These are phyloP conservation scores for Pandion haliaetus DNA, from an alignment of 2,113 vertebrate species.

Conservation along the genomic window DNA sequence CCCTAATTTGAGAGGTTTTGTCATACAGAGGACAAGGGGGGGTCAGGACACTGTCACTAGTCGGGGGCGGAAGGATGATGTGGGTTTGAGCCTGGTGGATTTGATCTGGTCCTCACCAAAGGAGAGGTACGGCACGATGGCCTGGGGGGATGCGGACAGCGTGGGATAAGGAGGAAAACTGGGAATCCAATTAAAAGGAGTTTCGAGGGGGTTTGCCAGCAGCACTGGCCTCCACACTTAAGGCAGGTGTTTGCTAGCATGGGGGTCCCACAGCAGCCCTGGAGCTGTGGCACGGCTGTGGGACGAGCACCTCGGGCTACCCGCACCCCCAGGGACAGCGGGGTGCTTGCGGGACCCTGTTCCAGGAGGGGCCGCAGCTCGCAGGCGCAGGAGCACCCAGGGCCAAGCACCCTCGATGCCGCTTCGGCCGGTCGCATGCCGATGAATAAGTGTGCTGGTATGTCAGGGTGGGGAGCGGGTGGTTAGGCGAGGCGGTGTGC, in stretches of 20 bases:
- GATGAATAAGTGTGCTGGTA: neutral
- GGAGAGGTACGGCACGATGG: fast-evolving
- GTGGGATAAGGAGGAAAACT: neutral
- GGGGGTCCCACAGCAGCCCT: neutral
- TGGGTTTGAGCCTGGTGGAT: neutral
- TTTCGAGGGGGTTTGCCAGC: neutral
- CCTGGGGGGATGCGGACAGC: neutral
- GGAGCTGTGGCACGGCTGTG: neutral
- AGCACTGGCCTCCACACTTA: fast-evolving
- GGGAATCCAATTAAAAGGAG: neutral
- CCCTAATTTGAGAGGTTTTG: neutral
- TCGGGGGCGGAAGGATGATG: neutral
- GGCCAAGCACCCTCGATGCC: fast-evolving
- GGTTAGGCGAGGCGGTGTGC: neutral
- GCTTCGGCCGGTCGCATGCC: fast-evolving
- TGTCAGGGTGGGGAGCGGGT: neutral
- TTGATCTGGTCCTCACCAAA: neutral
- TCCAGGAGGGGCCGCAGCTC: neutral
- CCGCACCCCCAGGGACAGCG: fast-evolving
- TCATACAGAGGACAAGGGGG: neutral
- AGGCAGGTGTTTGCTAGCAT: neutral
- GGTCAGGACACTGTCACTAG: neutral
- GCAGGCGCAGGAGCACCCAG: fast-evolving
- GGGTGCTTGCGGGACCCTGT: fast-evolving
- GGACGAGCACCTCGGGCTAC: fast-evolving